Evolutionary conservation across 2,888 invertebrate genomes (phyloP), one percentile per base, ranked within the genome.

Genomic region (Temnothorax ravouxi): DNA sequence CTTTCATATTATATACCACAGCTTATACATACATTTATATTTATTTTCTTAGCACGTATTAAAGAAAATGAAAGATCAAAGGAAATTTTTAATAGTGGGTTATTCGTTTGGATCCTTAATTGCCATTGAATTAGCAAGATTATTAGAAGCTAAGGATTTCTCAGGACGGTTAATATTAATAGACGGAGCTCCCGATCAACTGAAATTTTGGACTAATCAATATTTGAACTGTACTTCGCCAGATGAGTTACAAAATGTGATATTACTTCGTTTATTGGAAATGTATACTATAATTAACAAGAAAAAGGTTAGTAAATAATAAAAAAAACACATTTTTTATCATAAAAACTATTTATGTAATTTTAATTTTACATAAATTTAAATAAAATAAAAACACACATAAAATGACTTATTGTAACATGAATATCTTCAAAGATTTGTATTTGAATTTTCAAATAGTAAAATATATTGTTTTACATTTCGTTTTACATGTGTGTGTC

Each of bases 61-160:
- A 18, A 5, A 44, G 21, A 76, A 34, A 18, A 71, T 38, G 2
- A 21, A 38, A 38, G 11, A 38, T 25, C n/a, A 15, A 25, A 18
- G 11, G 11, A 15, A 38, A 3, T 76, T 76, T 25, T 1, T 50
- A 18, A n/a, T 76, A 50, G 62, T 76, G 9, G 74, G 47, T 11
- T 61, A 75, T 47, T 75, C 74, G 15, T 75, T 18, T 34, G 74
- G 74, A 61, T 38, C 25, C 3, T 11, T 38, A 38, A 21, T 76
- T 21, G 34, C 62, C 0, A 50, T 76, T 3, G 75, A 76, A 76
- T 62, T 76, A 52, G 25, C 62, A 3, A 76, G 38, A 18, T 62
- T 76, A 15, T 62, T 56, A 25, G 50, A 76, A n/a, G 44, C 47
- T 38, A 34, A 75, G 2, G 21, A 76, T 52, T 18, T 56, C 4